Base-by-base conservation (phyloP, 2,113 vertebrate species). In the Larimichthys crocea region DNA sequence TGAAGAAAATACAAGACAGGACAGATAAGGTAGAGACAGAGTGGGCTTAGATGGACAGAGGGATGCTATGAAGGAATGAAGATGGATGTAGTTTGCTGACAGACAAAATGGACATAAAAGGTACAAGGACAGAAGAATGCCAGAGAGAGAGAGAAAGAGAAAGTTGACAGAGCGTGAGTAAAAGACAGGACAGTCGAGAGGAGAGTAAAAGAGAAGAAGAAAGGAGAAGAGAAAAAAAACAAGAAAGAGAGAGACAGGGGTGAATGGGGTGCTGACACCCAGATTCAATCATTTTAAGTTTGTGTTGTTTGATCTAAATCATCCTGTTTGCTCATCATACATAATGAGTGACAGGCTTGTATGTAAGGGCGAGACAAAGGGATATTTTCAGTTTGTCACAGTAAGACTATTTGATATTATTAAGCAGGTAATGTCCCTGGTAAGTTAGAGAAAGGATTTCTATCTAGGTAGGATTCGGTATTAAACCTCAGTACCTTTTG, bases 31-130 rank as follows among this genome's bases (percentile, higher is more conserved):
- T 7, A 67, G 80, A 74, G 74, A 87, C 53, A 80, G 79, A 82
- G 57, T 14, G 19, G 50, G 44, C 42, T 60, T 10, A 12, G 63
- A 72, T 74, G 82, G 70, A 71, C 44, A 46, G 81, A 81, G 63
- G 71, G 80, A 84, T n/a, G 65, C 10, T 14, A 73, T 68, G 83
- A 76, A 63, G 80, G 74, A 73, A 62, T 89, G 80, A 83, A 62
- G 84, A 76, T 87, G 77, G 56, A 80, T 17, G 56, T 67, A 48
- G 83, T 75, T 35, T 16, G 79, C 73, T 55, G 69, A 87, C 68
- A 31, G 75, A 90, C 79, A 65, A 22, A 40, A 44, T 79, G 61
- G 78, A 73, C 4, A 10, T 0, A 49, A 55, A 55, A 85, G 55
- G 44, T 49, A 26, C 64, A 77, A 57, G 66, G 84, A 80, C 74